Base-by-base conservation (phyloP, 2,113 vertebrate genomes). In the Sardina pilchardus region DNA sequence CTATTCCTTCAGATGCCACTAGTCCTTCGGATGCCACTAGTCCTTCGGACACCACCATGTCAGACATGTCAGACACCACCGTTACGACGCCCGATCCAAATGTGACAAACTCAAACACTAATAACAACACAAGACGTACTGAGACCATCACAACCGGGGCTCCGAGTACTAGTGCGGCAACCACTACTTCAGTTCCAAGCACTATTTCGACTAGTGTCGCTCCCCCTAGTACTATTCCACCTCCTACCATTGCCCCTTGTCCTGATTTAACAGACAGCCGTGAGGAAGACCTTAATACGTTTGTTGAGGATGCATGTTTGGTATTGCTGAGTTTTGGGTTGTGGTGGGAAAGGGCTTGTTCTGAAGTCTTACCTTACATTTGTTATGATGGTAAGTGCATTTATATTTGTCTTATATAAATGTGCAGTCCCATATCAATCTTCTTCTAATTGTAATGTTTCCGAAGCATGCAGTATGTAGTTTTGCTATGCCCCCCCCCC, bases 341-440 rank as follows among this genome's bases (percentile, higher is more conserved):
- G 24, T 95, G 95, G 95, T 42, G 92, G 16, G 94, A 94, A 42
- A 91, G 63, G 71, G 10, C 47, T 7, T 95, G 95, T 86, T 83
- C 5, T 6, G 80, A 91, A 0, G 19, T 0, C 3, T 87, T 92
- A 34, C 89, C 93, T 19, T 95, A 81, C 83, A 90, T 95, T 82
- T 95, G 94, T 78, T 94, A 94, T 86, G 94, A 95, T 81, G 93
- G 95, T 95, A 90, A 47, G 87, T 78, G 30, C 10, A 30, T 26
- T n/a, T 42, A 42, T 63, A 8, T 24, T 71, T 71, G 7, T 34
- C 7, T 30, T 59, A 53, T 24, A 42, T 42, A 42, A 34, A 45
- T 75, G 59, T 53, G 1, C 84, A 63, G 63, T 36, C 30, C 42
- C 81, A 45, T 30, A 17, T 6, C 6, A 47, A n/a, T n/a, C n/a